Evolutionary conservation across 2,113 vertebrate genomes (phyloP), one percentile per base, ranked within the genome.

Genomic region (Brienomyrus brachyistius): DNA sequence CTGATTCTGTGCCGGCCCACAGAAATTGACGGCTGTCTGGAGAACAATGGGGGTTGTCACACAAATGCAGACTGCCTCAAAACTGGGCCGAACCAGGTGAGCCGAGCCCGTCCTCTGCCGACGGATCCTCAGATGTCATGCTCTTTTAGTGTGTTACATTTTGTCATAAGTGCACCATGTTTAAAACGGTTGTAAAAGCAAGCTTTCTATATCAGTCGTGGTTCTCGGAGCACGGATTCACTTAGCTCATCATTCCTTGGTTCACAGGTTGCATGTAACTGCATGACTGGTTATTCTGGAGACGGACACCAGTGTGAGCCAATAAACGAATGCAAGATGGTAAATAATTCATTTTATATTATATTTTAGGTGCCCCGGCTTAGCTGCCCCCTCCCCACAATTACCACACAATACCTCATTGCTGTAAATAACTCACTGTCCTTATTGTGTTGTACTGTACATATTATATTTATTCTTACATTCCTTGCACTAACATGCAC

Each of bases 21-120:
- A 99, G 98, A 99, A 95, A 90, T 96, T 0, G 96, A 99, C 54
- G 93, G 95, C 70, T 99, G 98, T 93, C 94, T 97, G 0, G 89
- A 95, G 88, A 94, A 94, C 91, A 96, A 98, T 0, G 98, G 98
- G 23, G 97, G 96, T 89, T 99, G 98, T 93, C 95, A 97, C 91
- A 0, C 0, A 51, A 92, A 92, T 0, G 97, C 98, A 0, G 96
- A 96, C 0, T 99, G 98, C 90, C 91, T 95, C 89, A 96, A 97
- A 94, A 96, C 95, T 0, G 98, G 98, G 31, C 96, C 97, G 17
- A 96, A 95, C 91, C 95, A 91, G 91, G 98, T 99, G 93, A 97
- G 97, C 90, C 2, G 74, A 19, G 15, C 47, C 6, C 6, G 0
- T 47, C 9, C 21, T 31, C 17, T 23, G 11, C 50, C 5, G 50